phyloP scores from a whole-genome alignment of 2,113 vertebrate species.

The Nanger granti region DNA sequence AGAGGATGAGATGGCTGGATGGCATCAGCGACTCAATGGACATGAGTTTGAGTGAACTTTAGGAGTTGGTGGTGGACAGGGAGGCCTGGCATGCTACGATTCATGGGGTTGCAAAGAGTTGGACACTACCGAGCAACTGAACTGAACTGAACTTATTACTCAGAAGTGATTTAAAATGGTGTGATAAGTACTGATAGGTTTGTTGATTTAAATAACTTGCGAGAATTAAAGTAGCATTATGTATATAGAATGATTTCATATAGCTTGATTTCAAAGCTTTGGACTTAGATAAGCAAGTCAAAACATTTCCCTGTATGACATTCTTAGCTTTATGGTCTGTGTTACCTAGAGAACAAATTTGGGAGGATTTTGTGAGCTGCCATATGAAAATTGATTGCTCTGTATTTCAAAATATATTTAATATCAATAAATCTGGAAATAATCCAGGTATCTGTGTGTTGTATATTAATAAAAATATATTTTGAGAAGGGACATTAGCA shows the following conservation, averaged over 20 bases:
- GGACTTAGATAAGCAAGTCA: background rate
- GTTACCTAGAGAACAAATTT: background rate
- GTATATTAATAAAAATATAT: background rate
- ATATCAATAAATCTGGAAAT: background rate
- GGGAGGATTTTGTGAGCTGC: background rate
- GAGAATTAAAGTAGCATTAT: background rate
- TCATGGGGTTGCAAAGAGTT: too few species aligned
- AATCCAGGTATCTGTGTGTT: background rate
- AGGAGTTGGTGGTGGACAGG: too few species aligned
- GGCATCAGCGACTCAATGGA: accelerated
- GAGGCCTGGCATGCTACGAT: too few species aligned
- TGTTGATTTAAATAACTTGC: background rate
- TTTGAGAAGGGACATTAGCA: background rate
- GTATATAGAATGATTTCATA: background rate
- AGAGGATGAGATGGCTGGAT: too few species aligned
- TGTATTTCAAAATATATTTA: background rate
- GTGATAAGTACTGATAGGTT: background rate
- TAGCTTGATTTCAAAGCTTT: background rate
- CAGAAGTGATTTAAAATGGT: background rate
- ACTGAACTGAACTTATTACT: background rate
- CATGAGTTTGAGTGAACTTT: accelerated
- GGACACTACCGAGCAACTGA: too few species aligned
- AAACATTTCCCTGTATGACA: background rate
- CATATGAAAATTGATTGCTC: background rate
- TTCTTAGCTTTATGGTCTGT: background rate